phyloP scores from a whole-genome alignment of 2,888 invertebrate genomes.

The Volucella inflata region DNA sequence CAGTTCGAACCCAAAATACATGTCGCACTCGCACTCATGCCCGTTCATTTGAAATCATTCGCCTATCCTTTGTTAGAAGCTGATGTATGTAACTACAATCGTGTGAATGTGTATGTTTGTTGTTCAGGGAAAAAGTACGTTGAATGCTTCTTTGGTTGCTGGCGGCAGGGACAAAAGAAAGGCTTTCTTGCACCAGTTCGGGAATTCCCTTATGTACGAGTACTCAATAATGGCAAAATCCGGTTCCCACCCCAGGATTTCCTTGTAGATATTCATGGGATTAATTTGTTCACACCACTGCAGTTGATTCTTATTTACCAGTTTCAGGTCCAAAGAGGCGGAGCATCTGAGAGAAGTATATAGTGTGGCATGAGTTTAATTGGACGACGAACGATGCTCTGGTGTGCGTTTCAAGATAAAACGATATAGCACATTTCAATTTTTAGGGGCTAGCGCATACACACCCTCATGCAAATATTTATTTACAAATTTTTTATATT shows the following conservation, averaged over 20 bases:
- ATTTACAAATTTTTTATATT: background rate
- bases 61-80: slow-evolving; percentile 56
- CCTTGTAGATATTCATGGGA: slow-evolving; percentile 20
- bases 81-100: slow-evolving; percentile 20
- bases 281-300: slow-evolving; percentile 10
- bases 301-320: slow-evolving; percentile 9
- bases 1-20: slow-evolving; percentile 32
- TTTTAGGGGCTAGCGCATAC: background rate
- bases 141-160: slow-evolving; percentile 22
- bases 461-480: too few relatives aligned
- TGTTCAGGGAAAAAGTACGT: background rate
- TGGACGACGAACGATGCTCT: slow-evolving; percentile 28
- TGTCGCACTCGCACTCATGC: slow-evolving; percentile 27
- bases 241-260: slow-evolving; percentile 53
- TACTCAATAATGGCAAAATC: slow-evolving; percentile 17
- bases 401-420: slow-evolving; percentile 40
- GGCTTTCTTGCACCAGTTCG: slow-evolving; percentile 22
- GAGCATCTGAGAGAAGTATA: slow-evolving; percentile 43
- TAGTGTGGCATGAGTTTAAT: slow-evolving; percentile 51
- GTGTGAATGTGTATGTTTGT: too few relatives aligned
- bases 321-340: slow-evolving; percentile 27
- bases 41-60: slow-evolving; percentile 6
- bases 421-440: slow-evolving; percentile 60
- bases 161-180: background rate
- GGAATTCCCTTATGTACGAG: slow-evolving; percentile 58